A percentile compares a stretch with the other conserved stretches of the same genome.
These are phyloP conservation scores for Progne subis DNA, from an alignment of 2,113 vertebrate genomes.

Conservation along the genomic window DNA sequence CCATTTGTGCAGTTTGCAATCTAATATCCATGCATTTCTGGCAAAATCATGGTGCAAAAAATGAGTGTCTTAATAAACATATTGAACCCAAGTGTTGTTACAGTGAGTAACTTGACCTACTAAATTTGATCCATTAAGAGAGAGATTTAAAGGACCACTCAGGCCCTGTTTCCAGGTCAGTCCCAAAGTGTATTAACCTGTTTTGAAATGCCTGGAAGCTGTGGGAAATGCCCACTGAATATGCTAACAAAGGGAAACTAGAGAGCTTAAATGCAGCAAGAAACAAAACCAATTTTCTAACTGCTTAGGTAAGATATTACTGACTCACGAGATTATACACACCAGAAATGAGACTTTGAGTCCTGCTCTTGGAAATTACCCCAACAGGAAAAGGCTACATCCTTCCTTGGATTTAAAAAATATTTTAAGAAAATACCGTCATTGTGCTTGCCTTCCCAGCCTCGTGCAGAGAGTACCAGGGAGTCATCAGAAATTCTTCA, in stretches of 20 bases:
- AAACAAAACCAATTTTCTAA: slow-evolving; percentile 5
- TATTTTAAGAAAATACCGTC: slow-evolving; percentile 17
- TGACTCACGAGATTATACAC: neutral
- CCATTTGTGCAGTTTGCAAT: neutral
- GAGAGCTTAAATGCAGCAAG: neutral
- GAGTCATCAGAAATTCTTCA: neutral
- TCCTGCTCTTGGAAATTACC: neutral
- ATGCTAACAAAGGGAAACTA: neutral
- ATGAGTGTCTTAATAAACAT: neutral
- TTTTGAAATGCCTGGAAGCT: neutral
- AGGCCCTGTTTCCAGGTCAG: neutral
- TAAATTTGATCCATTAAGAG: neutral
- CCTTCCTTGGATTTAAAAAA: slow-evolving; percentile 44
- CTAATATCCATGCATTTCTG: neutral
- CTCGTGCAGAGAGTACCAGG: neutral
- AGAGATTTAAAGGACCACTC: neutral
- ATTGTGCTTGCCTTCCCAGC: neutral
- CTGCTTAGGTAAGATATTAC: neutral
- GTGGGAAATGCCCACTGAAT: neutral
- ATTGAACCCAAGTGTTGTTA: neutral
- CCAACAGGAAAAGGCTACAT: slow-evolving; percentile 38
- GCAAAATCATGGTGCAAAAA: neutral
- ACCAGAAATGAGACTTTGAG: neutral
- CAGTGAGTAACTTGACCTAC: neutral
- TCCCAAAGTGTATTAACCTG: neutral